phyloP scores from a whole-genome alignment of 2,888 invertebrate species.

The Drosophila parthenogenetica region DNA sequence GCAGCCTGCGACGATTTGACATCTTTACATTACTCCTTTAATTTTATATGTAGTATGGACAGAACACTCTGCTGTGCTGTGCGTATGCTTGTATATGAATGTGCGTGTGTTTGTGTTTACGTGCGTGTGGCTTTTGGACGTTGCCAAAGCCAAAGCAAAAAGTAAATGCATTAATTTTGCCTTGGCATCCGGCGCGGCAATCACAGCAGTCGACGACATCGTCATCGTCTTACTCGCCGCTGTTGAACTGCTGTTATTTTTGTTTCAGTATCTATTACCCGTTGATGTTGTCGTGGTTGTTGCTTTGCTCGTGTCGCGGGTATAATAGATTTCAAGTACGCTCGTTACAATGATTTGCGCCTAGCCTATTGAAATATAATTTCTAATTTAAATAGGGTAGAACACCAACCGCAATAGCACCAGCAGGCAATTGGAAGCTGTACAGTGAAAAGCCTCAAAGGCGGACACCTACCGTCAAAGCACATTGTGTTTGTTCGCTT shows the following conservation, averaged over 20 bases:
- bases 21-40: conserved; percentile 31
- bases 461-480: too few relatives aligned
- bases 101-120: conserved; percentile 17
- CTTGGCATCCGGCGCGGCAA: conserved; percentile 82
- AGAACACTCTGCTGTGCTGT: conserved; percentile 19
- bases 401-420: not conserved
- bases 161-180: conserved; percentile 83
- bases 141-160: conserved; percentile 71
- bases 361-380: conserved; percentile 66
- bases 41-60: too few relatives aligned
- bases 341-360: conserved; percentile 37
- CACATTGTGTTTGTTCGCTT: too few relatives aligned
- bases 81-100: not conserved
- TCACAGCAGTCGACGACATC: conserved; percentile 61
- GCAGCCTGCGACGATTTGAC: conserved; percentile 20
- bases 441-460: too few relatives aligned
- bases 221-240: conserved; percentile 44
- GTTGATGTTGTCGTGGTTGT: conserved; percentile 27
- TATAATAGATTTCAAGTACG: conserved; percentile 33
- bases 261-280: conserved; percentile 58
- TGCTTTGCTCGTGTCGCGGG: conserved; percentile 33
- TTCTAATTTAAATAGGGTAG: conserved; percentile 65
- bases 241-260: conserved; percentile 24
- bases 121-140: conserved; percentile 45
- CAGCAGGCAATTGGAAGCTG: conserved; percentile 38